Evolutionary conservation across 2,797 vertebrate species (phyloP).

Genomic region (Phalanger gymnotis): DNA sequence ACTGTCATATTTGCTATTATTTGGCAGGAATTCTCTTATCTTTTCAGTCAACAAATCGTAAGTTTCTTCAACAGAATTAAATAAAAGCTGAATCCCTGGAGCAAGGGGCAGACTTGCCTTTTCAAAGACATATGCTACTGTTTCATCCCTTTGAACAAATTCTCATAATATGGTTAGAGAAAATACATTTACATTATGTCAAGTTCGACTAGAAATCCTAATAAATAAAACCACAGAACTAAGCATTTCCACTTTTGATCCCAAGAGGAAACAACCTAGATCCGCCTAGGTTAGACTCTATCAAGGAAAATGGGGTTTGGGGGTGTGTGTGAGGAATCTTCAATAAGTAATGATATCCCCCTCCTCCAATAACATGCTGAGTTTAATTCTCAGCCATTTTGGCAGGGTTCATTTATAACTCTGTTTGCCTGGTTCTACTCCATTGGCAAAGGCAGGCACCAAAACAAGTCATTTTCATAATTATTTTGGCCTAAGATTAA

Average conservation of each 20-base stretch:
- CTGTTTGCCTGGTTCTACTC: slow-evolving; percentile 64
- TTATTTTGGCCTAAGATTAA: slow-evolving; percentile 68
- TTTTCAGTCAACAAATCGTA: slow-evolving; percentile 60
- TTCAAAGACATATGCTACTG: slow-evolving; percentile 25
- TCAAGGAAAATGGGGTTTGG: slow-evolving; percentile 52
- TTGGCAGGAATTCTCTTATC: slow-evolving; percentile 61
- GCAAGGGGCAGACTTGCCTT: slow-evolving; percentile 64
- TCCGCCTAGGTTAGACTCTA: slow-evolving; percentile 46
- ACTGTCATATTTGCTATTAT: slow-evolving; percentile 40
- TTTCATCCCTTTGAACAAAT: slow-evolving; percentile 65
- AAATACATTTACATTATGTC: slow-evolving; percentile 53
- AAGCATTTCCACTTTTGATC: slow-evolving; percentile 61
- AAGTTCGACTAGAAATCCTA: slow-evolving; percentile 58
- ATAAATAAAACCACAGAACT: slow-evolving; percentile 62
- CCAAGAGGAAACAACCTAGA: slow-evolving; percentile 41
- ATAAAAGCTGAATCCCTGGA: slow-evolving; percentile 61
- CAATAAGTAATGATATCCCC: slow-evolving; percentile 56
- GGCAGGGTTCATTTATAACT: slow-evolving; percentile 67
- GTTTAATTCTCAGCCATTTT: slow-evolving; percentile 67
- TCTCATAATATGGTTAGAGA: slow-evolving; percentile 56
- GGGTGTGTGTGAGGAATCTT: slow-evolving; percentile 36
- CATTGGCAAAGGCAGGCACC: slow-evolving; percentile 71
- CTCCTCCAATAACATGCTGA: slow-evolving; percentile 46
- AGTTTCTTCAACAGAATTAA: slow-evolving; percentile 59
- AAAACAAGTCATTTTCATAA: slow-evolving; percentile 70